These are phyloP conservation scores for Neodiprion virginianus DNA, from an alignment of 1,140 invertebrate species.

Conservation along the genomic window DNA sequence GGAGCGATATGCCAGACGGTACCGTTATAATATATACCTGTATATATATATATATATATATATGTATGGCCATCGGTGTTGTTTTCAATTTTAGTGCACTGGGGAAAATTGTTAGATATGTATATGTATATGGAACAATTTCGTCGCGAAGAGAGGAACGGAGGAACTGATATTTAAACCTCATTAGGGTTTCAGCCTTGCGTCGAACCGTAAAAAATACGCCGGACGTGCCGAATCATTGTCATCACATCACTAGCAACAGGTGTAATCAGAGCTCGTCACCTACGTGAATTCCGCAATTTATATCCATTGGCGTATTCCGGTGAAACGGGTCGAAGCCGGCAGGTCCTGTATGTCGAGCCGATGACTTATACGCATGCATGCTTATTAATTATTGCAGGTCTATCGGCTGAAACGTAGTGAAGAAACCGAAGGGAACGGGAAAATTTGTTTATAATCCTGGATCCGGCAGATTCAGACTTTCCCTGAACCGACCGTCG, in stretches of 20 bases:
- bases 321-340: not conserved
- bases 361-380: not conserved
- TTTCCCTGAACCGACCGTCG: too few relatives aligned
- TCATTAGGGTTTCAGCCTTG: too few relatives aligned
- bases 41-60: not conserved
- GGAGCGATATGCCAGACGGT: not conserved
- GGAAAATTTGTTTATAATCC: not conserved
- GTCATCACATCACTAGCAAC: not conserved
- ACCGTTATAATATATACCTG: not conserved
- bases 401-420: not conserved
- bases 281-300: not conserved
- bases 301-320: too few relatives aligned
- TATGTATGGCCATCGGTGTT: not conserved
- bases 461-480: too few relatives aligned
- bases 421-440: not conserved
- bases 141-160: not conserved
- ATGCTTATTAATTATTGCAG: not conserved
- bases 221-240: not conserved
- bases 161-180: not conserved
- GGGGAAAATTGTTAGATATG: not conserved
- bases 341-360: not conserved
- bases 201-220: not conserved
- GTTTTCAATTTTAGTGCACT: not conserved
- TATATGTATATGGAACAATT: not conserved
- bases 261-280: not conserved